These are phyloP conservation scores for Drosophila basisetae DNA, from an alignment of 2,888 invertebrate genomes.

Conservation along the genomic window DNA sequence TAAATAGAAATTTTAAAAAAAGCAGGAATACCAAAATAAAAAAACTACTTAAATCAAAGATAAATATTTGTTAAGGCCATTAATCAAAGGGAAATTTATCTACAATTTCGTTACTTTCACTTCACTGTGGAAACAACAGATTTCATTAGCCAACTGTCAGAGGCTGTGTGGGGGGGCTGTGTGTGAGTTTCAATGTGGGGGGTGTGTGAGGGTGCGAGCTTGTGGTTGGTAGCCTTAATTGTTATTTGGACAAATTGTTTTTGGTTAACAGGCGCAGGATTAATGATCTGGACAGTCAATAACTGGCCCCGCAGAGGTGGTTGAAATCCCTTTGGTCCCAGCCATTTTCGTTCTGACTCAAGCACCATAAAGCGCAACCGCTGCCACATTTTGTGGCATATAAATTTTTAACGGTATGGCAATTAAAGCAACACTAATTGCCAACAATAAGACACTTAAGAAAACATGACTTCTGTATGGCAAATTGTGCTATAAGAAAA, in stretches of 20 bases:
- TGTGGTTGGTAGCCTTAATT: slow-evolving; percentile 66
- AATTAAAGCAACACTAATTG: slow-evolving; percentile 74
- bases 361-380: slow-evolving; percentile 69
- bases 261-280: slow-evolving; percentile 72
- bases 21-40: slow-evolving; percentile 1
- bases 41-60: not conserved
- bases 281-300: slow-evolving; percentile 73
- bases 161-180: slow-evolving; percentile 35
- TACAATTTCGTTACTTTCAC: slow-evolving; percentile 52
- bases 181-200: slow-evolving; percentile 6
- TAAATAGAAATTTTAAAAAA: slow-evolving; percentile 46
- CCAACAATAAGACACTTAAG: slow-evolving; percentile 75
- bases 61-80: slow-evolving; percentile 44
- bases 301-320: slow-evolving; percentile 23
- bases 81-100: slow-evolving; percentile 52
- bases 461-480: slow-evolving; percentile 64
- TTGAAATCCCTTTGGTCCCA: slow-evolving; percentile 7
- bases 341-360: slow-evolving; percentile 10
- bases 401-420: slow-evolving; percentile 59
- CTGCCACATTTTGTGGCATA: slow-evolving; percentile 52
- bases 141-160: slow-evolving; percentile 72
- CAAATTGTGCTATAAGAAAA: slow-evolving; percentile 32
- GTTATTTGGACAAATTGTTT: slow-evolving; percentile 79
- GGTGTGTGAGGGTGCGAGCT: slow-evolving; percentile 60
- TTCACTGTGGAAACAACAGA: slow-evolving; percentile 45